Conservation (phyloP, 2,113 vertebrate species). For the Myiagra hebetior region DNA sequence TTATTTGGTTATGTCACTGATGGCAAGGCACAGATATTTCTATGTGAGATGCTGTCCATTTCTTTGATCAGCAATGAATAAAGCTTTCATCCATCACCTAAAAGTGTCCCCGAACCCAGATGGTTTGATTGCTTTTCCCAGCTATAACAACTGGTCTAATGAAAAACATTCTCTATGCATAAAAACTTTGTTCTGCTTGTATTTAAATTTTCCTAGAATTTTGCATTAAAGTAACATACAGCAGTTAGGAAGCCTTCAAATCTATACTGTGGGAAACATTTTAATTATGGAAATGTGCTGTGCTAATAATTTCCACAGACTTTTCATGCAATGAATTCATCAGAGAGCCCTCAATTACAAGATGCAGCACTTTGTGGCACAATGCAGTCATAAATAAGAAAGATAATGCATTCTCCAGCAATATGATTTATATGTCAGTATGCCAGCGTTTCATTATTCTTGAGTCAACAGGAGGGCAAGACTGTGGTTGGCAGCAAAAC, state of each 20-base stretch:
- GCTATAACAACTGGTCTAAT: not conserved
- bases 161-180: not conserved
- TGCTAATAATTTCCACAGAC: not conserved
- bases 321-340: not conserved
- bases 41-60: not conserved
- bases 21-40: not conserved
- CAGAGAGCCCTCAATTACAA: conserved; percentile 19
- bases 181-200: not conserved
- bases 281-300: not conserved
- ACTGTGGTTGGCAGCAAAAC: not conserved
- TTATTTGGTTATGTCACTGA: not conserved
- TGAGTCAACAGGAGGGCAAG: not conserved
- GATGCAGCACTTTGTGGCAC: not conserved
- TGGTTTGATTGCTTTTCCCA: not conserved
- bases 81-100: not conserved
- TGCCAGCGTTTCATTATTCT: not conserved
- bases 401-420: not conserved
- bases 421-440: not conserved
- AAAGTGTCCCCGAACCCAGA: not conserved
- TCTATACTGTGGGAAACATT: not conserved
- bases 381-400: not conserved
- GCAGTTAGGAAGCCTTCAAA: not conserved
- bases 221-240: not conserved
- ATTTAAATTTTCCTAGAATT: not conserved
- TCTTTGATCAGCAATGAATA: not conserved